Conservation (phyloP, 1,140 invertebrate genomes). For the Aphelenchoides avenae region DNA sequence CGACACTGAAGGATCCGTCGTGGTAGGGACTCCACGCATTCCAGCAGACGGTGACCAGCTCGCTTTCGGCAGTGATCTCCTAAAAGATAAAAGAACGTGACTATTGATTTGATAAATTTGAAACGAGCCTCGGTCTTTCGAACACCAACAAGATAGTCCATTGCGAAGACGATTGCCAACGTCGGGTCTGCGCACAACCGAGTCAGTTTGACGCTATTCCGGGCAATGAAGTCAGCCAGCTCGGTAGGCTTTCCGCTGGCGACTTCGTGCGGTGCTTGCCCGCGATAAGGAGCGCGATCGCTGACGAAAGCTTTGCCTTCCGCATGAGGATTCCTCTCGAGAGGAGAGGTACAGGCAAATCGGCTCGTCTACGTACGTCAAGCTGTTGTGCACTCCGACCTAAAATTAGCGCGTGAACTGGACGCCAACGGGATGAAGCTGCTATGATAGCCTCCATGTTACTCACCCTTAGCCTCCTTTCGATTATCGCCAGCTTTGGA, state of each 20-base stretch:
- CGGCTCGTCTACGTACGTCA: slow-evolving; percentile 39
- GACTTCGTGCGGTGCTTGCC: slow-evolving; percentile 3
- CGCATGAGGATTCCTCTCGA: neutral
- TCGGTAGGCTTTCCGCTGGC: neutral
- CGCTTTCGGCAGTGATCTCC: slow-evolving; percentile 23
- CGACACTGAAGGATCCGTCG: slow-evolving; percentile 16
- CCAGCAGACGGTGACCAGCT: slow-evolving; percentile 33
- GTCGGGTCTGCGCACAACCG: slow-evolving; percentile 35
- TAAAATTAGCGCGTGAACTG: slow-evolving; percentile 5
- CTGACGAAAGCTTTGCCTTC: neutral
- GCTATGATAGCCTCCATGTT: neutral
- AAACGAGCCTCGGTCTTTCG: slow-evolving; percentile 8
- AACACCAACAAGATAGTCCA: slow-evolving; percentile 35
- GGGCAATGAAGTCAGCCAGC: slow-evolving; percentile 1
- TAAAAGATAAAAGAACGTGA: slow-evolving; percentile 10
- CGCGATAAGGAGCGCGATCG: slow-evolving; percentile 12
- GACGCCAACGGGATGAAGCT: neutral
- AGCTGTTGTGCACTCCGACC: slow-evolving; percentile 41
- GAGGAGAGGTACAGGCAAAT: slow-evolving; percentile 15
- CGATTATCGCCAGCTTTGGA: slow-evolving; percentile 11
- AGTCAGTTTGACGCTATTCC: slow-evolving; percentile 17
- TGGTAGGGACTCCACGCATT: slow-evolving; percentile 34
- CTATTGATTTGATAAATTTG: neutral
- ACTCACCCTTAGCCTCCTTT: slow-evolving; percentile 20
- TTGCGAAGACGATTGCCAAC: slow-evolving; percentile 25